These are phyloP conservation scores for Harpalus rufipes DNA, from an alignment of 2,888 invertebrate species.

Conservation along the genomic window DNA sequence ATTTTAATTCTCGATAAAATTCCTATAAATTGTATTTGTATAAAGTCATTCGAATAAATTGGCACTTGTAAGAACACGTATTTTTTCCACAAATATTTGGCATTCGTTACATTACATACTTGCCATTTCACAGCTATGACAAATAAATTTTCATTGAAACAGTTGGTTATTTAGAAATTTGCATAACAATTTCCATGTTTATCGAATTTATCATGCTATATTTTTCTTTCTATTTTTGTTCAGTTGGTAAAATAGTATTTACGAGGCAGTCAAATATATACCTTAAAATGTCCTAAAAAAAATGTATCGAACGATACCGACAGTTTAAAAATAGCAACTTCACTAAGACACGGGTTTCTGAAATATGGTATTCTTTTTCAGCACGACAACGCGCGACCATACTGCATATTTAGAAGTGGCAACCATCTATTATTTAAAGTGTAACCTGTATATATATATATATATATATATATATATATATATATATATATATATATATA, in stretches of 20 bases:
- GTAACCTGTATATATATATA: too few relatives aligned
- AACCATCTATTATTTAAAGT: too few relatives aligned
- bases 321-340: too few relatives aligned
- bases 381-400: too few relatives aligned
- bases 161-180: slow-evolving; percentile 23
- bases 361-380: too few relatives aligned
- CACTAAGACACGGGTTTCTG: too few relatives aligned
- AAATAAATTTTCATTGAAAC: slow-evolving; percentile 24
- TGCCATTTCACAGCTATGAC: not conserved
- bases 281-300: too few relatives aligned
- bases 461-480: too few relatives aligned
- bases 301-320: too few relatives aligned
- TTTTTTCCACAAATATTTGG: not conserved
- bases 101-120: not conserved
- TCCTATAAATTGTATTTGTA: not conserved
- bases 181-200: slow-evolving; percentile 27
- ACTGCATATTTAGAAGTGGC: too few relatives aligned
- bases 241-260: slow-evolving; percentile 12
- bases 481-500: too few relatives aligned
- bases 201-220: slow-evolving; percentile 29
- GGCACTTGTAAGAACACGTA: not conserved
- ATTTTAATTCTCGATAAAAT: not conserved
- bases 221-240: slow-evolving; percentile 29
- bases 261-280: not conserved
- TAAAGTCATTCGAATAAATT: not conserved